Conservation (phyloP, 1,140 invertebrate genomes). For the Holcopasites calliopsidis region DNA sequence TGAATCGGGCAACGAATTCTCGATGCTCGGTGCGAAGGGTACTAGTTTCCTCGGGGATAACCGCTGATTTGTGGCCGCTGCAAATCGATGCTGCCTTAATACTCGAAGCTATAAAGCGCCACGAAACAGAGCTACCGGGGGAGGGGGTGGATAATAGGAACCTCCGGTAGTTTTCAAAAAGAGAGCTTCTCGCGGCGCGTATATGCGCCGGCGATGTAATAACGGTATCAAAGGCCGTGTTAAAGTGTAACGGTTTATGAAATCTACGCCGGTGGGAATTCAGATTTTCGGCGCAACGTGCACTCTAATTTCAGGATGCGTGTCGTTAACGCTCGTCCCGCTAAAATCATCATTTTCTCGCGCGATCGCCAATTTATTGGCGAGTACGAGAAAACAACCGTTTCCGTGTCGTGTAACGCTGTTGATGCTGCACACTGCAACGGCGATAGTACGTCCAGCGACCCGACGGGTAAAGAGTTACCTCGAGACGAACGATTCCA, state of each 20-base stretch:
- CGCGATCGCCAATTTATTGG: slow-evolving; percentile 17
- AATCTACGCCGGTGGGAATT: slow-evolving; percentile 27
- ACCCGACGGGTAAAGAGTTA: background rate
- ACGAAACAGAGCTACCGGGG: slow-evolving; percentile 41
- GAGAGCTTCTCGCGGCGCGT: slow-evolving; percentile 30
- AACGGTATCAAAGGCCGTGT: slow-evolving; percentile 48
- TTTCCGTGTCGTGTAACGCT: background rate
- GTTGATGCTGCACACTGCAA: no score
- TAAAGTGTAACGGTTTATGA: slow-evolving; percentile 51
- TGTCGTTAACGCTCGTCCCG: slow-evolving; percentile 13
- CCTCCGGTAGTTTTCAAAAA: slow-evolving; percentile 56
- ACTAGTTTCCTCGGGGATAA: slow-evolving; percentile 62
- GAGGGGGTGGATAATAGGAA: slow-evolving; percentile 50
- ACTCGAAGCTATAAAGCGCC: slow-evolving; percentile 56
- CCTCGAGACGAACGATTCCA: slow-evolving; percentile 25
- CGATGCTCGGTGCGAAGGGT: slow-evolving; percentile 51
- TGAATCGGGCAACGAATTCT: slow-evolving; percentile 63
- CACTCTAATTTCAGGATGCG: slow-evolving; percentile 4
- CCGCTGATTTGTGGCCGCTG: slow-evolving; percentile 59
- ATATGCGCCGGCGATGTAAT: slow-evolving; percentile 46
- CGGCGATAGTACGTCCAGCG: no score
- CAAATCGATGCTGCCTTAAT: slow-evolving; percentile 62
- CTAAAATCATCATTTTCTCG: slow-evolving; percentile 2
- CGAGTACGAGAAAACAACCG: background rate
- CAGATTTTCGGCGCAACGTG: slow-evolving; percentile 26